These are phyloP conservation scores for Catostomus latipinnis DNA, from an alignment of 2,797 vertebrate species.

Conservation along the genomic window DNA sequence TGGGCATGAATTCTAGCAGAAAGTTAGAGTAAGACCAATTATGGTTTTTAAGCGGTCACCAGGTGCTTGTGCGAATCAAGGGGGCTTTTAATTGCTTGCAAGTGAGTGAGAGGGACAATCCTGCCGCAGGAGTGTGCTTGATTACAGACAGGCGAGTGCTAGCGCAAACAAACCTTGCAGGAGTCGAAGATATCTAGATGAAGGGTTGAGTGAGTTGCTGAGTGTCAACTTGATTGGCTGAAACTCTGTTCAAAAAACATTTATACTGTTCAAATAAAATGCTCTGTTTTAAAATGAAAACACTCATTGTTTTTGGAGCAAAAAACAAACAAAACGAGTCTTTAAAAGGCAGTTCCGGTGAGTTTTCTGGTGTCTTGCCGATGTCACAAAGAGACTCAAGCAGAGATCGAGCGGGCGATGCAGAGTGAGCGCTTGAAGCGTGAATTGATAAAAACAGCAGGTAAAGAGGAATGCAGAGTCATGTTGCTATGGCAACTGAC, in stretches of 20 bases:
- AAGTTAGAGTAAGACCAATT: slow-evolving; percentile 17
- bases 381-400: slow-evolving; percentile 1
- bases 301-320: too few relatives aligned
- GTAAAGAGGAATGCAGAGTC: slow-evolving; percentile 57
- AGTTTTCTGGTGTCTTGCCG: neutral
- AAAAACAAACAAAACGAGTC: too few relatives aligned
- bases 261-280: too few relatives aligned
- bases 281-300: too few relatives aligned
- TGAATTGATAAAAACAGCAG: slow-evolving; percentile 57
- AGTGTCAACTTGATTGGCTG: neutral
- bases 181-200: slow-evolving; percentile 7
- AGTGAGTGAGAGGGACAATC: slow-evolving; percentile 11
- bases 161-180: slow-evolving; percentile 12
- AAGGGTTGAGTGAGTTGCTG: neutral
- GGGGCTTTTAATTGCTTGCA: slow-evolving; percentile 37
- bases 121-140: neutral
- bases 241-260: too few relatives aligned
- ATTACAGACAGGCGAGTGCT: neutral
- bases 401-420: slow-evolving; percentile 11
- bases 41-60: slow-evolving; percentile 12
- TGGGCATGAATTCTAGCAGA: neutral
- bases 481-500: slow-evolving; percentile 55
- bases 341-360: too few relatives aligned
- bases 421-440: slow-evolving; percentile 30
- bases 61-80: slow-evolving; percentile 14